Base-by-base conservation (phyloP, 2,113 vertebrate species). In the Orientallactaga bullata region DNA sequence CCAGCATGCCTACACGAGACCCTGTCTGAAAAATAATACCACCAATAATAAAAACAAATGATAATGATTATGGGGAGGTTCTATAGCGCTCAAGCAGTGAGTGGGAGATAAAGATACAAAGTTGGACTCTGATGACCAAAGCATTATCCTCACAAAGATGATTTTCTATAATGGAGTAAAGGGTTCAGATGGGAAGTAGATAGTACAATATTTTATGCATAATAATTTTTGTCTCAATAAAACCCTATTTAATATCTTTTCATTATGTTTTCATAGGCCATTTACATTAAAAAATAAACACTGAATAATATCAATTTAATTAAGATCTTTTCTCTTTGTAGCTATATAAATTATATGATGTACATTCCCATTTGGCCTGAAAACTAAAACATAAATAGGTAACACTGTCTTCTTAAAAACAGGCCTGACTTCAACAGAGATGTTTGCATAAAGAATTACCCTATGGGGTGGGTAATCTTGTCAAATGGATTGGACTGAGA, bases 271-370 rank as follows among this genome's bases (percentile, higher is more conserved):
- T 74, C 66, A 35, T 85, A 37, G 35, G 24, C 10, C 32, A 88
- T 39, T 88, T 80, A 65, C 58, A 63, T 69, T 74, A 90, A 72
- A 90, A 3, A 35, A 66, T 78, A 7, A 88, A 79, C 13, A 73
- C 73, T 92, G 83, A 12, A 65, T 58, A 81, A 73, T 94, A 84
- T 24, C 83, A 24, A 61, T 91, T 37, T 94, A 63, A 37, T 5
- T 77, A 68, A 93, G 4, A 26, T 66, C 42, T 69, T 80, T 76
- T 88, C 12, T 85, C 13, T 5, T 66, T 55, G 11, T 24, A 85
- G 60, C 82, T 65, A 60, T 32, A 42, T n/a, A 71, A 71, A 82
- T 88, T 83, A 47, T 58, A 23, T 24, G 35, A 90, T 77, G 17
- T 92, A 3, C 23, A 17, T n/a, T 90, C 28, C 1, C 66, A 26